Conservation (phyloP, 2,113 vertebrate species). For the Scalopus aquaticus region DNA sequence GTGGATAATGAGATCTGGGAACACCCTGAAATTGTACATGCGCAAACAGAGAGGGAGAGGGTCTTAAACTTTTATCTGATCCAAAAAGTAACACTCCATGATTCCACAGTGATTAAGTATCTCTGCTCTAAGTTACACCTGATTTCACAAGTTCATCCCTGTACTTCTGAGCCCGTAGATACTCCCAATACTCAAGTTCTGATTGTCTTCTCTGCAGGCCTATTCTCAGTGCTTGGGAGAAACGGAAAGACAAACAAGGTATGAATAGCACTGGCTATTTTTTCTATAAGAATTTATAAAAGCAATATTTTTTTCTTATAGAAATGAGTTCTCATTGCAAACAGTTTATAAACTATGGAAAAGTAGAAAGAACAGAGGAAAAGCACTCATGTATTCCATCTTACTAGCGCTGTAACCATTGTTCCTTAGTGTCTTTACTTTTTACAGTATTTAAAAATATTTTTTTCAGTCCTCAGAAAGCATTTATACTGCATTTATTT, state of each 20-base stretch:
- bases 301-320: background rate
- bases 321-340: background rate
- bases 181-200: background rate
- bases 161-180: background rate
- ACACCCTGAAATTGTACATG: background rate
- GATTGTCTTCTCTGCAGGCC: background rate
- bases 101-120: background rate
- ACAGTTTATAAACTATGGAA: background rate
- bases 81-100: background rate
- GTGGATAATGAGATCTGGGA: background rate
- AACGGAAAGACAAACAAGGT: background rate
- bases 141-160: background rate
- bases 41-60: background rate
- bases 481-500: background rate
- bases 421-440: conserved; percentile 1
- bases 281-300: background rate
- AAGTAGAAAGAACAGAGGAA: background rate
- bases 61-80: background rate
- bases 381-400: background rate
- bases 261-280: background rate
- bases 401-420: background rate
- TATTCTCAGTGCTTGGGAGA: background rate
- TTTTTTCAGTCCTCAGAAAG: background rate
- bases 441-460: background rate
- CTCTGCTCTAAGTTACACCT: background rate